Evolutionary conservation across 2,888 invertebrate genomes (phyloP).

Genomic region (Synanthedon andrenaeformis): DNA sequence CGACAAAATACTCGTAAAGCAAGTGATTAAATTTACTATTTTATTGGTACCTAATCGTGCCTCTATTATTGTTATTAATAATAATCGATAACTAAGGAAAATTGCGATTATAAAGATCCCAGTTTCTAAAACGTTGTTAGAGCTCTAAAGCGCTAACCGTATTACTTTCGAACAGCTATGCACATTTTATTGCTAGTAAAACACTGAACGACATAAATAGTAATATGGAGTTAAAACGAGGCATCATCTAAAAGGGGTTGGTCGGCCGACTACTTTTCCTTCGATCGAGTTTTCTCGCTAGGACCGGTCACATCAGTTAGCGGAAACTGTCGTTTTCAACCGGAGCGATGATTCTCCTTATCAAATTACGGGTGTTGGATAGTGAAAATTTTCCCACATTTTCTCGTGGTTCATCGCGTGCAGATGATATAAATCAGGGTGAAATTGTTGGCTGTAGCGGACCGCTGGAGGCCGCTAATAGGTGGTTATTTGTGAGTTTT

Average conservation of each 20-base stretch:
- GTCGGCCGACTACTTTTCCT: constrained; percentile 48
- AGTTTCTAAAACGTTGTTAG: background rate
- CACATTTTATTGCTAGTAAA: constrained; percentile 9
- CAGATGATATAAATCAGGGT: constrained; percentile 66
- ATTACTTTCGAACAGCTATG: constrained; percentile 7
- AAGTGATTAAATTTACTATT: background rate
- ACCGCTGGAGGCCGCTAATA: constrained; percentile 57
- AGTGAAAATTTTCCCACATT: constrained; percentile 69
- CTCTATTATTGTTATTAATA: background rate
- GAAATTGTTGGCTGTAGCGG: constrained; percentile 52
- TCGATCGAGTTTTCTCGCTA: constrained; percentile 56
- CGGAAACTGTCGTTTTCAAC: constrained; percentile 67
- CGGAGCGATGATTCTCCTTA: constrained; percentile 61
- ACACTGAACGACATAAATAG: constrained; percentile 19
- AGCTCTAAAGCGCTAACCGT: background rate
- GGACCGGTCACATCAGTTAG: constrained; percentile 49
- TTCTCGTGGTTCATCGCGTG: constrained; percentile 44
- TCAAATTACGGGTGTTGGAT: constrained; percentile 57
- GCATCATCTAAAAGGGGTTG: constrained; percentile 43
- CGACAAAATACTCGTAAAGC: background rate
- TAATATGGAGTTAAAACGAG: constrained; percentile 13
- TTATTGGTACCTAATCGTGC: background rate
- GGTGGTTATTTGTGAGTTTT: constrained; percentile 61
- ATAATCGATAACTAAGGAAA: too few relatives aligned
- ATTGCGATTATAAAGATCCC: too few relatives aligned